phyloP scores from a whole-genome alignment of 2,797 vertebrate genomes.

The Centropyge bicolor region DNA sequence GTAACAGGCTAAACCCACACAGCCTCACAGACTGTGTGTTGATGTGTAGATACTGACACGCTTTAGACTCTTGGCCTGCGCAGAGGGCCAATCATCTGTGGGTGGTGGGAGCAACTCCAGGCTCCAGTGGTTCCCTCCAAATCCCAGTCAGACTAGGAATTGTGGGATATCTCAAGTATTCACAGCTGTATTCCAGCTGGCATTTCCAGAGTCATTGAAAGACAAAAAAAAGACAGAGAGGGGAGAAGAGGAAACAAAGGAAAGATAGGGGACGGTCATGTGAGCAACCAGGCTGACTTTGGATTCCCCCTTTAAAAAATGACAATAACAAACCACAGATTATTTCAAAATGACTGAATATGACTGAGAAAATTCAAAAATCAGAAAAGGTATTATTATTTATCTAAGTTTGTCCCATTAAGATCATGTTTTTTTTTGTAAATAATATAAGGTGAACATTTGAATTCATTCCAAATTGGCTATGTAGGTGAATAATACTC shows the following conservation, averaged over 20 bases:
- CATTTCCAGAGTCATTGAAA: slow-evolving; percentile 47
- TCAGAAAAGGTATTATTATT: neutral
- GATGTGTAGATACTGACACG: slow-evolving; percentile 64
- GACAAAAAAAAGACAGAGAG: slow-evolving; percentile 42
- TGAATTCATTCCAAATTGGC: neutral
- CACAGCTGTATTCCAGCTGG: slow-evolving; percentile 77
- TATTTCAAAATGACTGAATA: slow-evolving; percentile 9
- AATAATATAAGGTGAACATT: slow-evolving; percentile 1
- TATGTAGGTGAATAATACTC: neutral
- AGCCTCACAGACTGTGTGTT: slow-evolving; percentile 25
- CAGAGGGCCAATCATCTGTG: slow-evolving; percentile 63
- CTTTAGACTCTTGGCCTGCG: slow-evolving; percentile 54
- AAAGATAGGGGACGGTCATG: slow-evolving; percentile 20
- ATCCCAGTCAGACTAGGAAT: slow-evolving; percentile 67
- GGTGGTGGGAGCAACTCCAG: slow-evolving; percentile 63
- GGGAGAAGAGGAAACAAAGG: slow-evolving; percentile 17
- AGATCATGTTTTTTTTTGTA: neutral
- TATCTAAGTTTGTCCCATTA: neutral
- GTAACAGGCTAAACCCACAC: slow-evolving; percentile 21
- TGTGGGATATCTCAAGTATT: slow-evolving; percentile 72
- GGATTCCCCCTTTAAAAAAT: neutral
- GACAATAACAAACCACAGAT: neutral
- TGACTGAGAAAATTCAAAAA: neutral
- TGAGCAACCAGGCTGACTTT: neutral
- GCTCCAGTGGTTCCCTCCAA: slow-evolving; percentile 61